These are phyloP conservation scores for Aphyosemion australe DNA, from an alignment of 2,113 vertebrate species.

Conservation along the genomic window DNA sequence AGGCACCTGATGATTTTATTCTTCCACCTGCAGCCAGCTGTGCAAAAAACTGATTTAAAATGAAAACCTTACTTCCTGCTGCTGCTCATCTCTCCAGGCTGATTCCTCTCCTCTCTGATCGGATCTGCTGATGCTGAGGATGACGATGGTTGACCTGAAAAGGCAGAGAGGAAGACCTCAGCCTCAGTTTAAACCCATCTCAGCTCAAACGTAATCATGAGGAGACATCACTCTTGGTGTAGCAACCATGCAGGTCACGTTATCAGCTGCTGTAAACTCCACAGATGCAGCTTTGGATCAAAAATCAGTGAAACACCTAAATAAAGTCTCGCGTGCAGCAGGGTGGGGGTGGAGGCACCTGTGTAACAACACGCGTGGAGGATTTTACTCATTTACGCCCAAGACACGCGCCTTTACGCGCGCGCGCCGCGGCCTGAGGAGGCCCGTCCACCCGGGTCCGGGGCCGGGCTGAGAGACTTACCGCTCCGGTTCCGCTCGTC, in stretches of 20 bases:
- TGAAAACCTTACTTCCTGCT: conserved; percentile 72
- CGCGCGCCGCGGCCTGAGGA: too few relatives aligned
- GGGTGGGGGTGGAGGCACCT: too few relatives aligned
- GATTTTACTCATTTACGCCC: too few relatives aligned
- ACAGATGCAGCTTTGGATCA: background rate
- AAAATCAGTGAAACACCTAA: background rate
- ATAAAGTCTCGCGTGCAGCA: too few relatives aligned
- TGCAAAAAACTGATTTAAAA: too few relatives aligned
- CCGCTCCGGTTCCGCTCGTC: conserved; percentile 28
- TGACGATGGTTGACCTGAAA: conserved; percentile 56
- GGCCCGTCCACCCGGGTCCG: too few relatives aligned
- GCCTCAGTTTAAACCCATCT: background rate
- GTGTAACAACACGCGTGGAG: too few relatives aligned
- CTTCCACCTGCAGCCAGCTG: background rate
- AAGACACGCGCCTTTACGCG: too few relatives aligned
- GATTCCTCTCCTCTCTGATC: conserved; percentile 15
- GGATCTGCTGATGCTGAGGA: conserved; percentile 11
- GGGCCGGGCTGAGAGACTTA: conserved; percentile 18
- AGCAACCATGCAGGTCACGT: background rate
- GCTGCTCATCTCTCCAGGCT: conserved; percentile 63
- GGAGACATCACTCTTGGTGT: background rate
- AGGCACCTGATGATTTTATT: too few relatives aligned
- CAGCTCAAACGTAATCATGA: background rate
- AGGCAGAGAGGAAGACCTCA: conserved; percentile 1
- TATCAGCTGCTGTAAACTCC: too few relatives aligned